A percentile compares a stretch with the other conserved stretches of the same genome.
Evolutionary conservation across 2,797 vertebrate genomes (phyloP).

Genomic region (Onychomys leucogaster): DNA sequence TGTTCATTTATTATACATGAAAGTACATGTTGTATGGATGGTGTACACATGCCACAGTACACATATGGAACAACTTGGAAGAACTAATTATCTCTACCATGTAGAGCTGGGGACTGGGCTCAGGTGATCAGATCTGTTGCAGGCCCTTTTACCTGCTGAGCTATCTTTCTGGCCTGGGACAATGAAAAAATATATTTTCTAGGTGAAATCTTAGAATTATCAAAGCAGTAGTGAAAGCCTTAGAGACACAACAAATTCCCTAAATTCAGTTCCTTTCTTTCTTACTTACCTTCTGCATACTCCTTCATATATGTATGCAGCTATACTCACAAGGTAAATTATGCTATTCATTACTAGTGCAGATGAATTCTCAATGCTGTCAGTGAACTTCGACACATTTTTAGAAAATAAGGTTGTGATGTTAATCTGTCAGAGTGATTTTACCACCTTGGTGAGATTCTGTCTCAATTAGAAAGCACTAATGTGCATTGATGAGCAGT

Average conservation of each 20-base stretch:
- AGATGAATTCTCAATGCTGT: neutral
- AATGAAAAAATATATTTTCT: neutral
- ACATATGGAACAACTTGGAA: neutral
- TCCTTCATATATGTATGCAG: neutral
- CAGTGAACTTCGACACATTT: neutral
- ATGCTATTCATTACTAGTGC: neutral
- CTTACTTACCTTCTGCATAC: neutral
- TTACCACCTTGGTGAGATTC: neutral
- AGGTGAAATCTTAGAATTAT: neutral
- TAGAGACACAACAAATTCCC: neutral
- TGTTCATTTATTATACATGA: neutral
- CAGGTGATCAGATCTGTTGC: neutral
- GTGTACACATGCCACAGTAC: neutral
- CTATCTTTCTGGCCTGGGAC: neutral
- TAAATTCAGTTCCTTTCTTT: neutral
- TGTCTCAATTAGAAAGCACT: neutral
- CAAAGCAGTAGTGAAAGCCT: neutral
- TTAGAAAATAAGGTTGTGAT: neutral
- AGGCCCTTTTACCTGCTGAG: neutral
- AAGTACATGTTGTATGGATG: neutral
- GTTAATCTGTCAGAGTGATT: neutral
- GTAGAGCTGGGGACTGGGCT: neutral
- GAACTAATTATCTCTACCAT: neutral
- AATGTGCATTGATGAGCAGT: neutral
- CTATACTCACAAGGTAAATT: neutral